Conservation (phyloP, 1,140 invertebrate species). For the Brachionus manjavacas region DNA sequence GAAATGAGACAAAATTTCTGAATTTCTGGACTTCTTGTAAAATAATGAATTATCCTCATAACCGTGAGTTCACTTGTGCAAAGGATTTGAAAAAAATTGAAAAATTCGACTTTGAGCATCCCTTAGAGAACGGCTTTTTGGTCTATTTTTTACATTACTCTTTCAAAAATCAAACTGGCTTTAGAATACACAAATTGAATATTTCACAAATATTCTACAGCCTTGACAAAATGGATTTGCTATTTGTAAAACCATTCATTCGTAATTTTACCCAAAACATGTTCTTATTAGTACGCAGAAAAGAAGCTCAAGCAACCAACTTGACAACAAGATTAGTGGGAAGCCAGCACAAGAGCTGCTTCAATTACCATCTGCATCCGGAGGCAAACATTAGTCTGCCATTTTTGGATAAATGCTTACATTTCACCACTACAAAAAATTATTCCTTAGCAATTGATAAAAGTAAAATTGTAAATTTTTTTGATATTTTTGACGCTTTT, state of each 20-base stretch:
- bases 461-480: background rate
- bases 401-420: constrained; percentile 3
- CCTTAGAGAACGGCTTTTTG: background rate
- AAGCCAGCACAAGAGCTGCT: background rate
- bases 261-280: background rate
- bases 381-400: background rate
- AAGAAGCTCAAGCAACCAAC: background rate
- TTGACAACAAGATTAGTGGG: background rate
- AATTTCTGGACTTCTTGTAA: constrained; percentile 25
- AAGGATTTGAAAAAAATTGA: background rate
- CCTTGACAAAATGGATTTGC: background rate
- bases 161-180: background rate
- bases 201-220: background rate
- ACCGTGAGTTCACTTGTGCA: background rate
- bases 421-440: background rate
- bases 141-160: constrained; percentile 2
- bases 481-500: background rate
- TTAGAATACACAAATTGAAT: background rate
- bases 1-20: background rate
- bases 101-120: background rate
- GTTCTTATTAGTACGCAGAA: background rate
- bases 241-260: background rate
- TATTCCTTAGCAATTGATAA: background rate
- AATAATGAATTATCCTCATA: background rate
- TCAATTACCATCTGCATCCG: background rate